Percentiles rank a stretch among this genome's conserved stretches.
Conservation (phyloP, 2,113 vertebrate species). For the Melanerpes aurifrons region DNA sequence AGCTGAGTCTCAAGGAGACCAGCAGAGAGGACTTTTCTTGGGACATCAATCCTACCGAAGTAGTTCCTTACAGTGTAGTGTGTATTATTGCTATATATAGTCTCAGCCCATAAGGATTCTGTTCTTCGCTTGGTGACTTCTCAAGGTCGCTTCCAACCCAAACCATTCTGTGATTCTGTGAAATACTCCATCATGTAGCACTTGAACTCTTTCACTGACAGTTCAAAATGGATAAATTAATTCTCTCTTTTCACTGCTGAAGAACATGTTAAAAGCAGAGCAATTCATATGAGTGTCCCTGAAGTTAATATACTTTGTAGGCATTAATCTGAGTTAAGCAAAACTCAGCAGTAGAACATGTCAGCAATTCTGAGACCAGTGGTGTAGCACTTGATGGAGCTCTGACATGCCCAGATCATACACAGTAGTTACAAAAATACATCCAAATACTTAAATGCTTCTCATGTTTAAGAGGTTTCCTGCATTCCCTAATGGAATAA, state of each 20-base stretch:
- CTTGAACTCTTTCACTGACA: background rate
- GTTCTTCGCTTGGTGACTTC: background rate
- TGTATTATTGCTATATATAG: background rate
- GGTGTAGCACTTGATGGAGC: background rate
- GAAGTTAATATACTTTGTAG: background rate
- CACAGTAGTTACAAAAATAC: background rate
- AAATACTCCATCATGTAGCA: background rate
- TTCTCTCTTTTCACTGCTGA: background rate
- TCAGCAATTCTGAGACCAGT: background rate
- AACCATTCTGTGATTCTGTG: background rate
- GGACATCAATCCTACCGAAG: background rate
- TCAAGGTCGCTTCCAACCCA: no score
- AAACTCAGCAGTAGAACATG: background rate
- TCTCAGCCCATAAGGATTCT: background rate
- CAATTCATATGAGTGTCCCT: background rate
- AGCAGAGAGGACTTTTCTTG: background rate
- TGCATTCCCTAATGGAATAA: background rate
- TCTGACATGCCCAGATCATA: background rate
- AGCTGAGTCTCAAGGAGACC: background rate
- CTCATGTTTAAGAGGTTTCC: background rate
- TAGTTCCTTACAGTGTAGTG: background rate
- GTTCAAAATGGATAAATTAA: background rate
- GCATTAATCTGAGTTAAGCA: background rate
- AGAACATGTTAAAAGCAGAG: background rate
- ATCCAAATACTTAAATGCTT: background rate